These are phyloP conservation scores for Vombatus ursinus DNA, from an alignment of 2,113 vertebrate species.

Conservation along the genomic window DNA sequence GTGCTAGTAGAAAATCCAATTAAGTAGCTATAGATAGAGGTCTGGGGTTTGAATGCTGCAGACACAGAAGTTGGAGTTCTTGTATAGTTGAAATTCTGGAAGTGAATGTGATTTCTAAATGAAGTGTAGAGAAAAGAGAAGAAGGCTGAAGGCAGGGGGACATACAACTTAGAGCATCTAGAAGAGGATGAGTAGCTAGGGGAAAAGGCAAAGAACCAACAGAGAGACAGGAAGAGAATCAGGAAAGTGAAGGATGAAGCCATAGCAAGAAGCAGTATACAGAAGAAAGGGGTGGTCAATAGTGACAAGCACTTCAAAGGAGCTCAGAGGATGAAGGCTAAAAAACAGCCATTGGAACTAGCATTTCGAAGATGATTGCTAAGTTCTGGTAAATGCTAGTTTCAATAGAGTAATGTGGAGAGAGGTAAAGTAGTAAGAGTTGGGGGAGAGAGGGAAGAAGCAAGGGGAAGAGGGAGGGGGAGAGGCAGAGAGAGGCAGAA, in stretches of 20 bases:
- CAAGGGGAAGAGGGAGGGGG: too few species aligned
- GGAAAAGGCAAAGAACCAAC: background rate
- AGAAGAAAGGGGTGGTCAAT: background rate
- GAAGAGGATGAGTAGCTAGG: background rate
- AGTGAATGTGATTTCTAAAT: background rate
- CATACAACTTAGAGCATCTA: background rate
- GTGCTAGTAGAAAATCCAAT: background rate
- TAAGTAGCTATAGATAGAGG: background rate
- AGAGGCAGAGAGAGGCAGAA: too few species aligned
- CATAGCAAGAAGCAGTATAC: background rate
- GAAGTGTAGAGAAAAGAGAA: background rate
- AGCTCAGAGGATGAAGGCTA: background rate
- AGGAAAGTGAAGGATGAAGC: background rate
- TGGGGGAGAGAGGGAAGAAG: too few species aligned
- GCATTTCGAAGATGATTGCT: too few species aligned
- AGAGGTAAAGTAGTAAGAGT: too few species aligned
- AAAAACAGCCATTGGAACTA: background rate
- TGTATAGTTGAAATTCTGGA: background rate
- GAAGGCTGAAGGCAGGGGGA: background rate
- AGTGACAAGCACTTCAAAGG: background rate
- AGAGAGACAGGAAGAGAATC: background rate
- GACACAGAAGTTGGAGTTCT: background rate
- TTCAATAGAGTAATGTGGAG: too few species aligned
- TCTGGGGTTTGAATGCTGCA: background rate
- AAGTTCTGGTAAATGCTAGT: too few species aligned